Evolutionary conservation across 64 coral and sea anemone species (phyloP), one percentile per base, ranked within the genome.

Genomic region (Stichodactyla helianthus): DNA sequence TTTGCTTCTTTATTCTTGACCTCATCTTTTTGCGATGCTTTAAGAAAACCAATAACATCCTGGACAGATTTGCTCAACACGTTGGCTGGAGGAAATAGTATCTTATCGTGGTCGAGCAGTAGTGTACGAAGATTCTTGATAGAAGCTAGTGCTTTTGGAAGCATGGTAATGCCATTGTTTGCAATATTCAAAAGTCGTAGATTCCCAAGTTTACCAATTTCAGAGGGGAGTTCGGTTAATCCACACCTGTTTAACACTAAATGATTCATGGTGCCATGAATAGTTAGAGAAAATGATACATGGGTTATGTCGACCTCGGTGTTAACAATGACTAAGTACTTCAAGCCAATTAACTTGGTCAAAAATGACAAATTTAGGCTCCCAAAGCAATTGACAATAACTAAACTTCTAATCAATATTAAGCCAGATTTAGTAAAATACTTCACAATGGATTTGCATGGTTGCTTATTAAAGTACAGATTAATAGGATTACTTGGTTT

Each of bases 301-400:
- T 7, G 80, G 14, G 52, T 59, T 10, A 88, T 19, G 56, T 88
- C 44, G 8, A 80, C 77, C 11, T 16, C 13, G n/a, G 86, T 88
- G 35, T 58, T 19, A 44, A 61, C 28, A 63, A 88, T 77, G 52
- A 88, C 16, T 59, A 88, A 81, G 59, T 59, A 52, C 50, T 80
- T 53, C 28, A 88, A 23, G 31, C 16, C 52, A 10, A 15, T 6
- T 8, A 88, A n/a, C 14, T 56, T 12, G 6, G 54, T 0, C 56
- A 88, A 81, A 57, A 79, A 78, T 80, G 77, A 59, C 23, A 88
- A 88, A 18, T 31, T n/a, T 25, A 88, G 28, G 3, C 1, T 88
- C 52, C 86, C 86, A 88, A 54, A 55, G 26, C 86, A 88, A 53
- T 78, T 44, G 59, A 17, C 26, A 78, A 88, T 62, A 7, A 88